Evolutionary conservation across 2,888 invertebrate species (phyloP).

Genomic region (Volucella inflata): DNA sequence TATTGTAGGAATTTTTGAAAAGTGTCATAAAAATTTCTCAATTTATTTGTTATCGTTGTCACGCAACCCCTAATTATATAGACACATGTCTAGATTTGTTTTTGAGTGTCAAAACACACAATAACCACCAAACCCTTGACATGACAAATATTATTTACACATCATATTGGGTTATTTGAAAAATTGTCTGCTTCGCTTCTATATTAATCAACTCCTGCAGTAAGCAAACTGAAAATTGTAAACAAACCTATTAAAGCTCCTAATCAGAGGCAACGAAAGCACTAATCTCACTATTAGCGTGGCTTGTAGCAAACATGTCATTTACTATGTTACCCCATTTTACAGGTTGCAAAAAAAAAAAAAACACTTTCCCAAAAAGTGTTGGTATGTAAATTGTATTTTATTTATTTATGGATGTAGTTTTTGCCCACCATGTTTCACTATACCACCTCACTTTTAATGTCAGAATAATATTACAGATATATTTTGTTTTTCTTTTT

Average conservation of each 20-base stretch:
- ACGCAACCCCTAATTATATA: constrained; percentile 37
- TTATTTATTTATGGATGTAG: no score
- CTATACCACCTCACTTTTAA: no score
- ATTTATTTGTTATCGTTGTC: constrained; percentile 39
- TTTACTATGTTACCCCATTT: constrained; percentile 26
- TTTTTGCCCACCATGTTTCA: no score
- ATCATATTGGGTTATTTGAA: constrained; percentile 47
- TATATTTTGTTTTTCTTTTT: no score
- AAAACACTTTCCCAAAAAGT: no score
- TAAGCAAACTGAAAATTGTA: constrained; percentile 48
- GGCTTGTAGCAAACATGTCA: neutral
- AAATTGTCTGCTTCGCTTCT: constrained; percentile 45
- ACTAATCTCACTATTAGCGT: constrained; percentile 11
- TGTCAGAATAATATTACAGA: no score
- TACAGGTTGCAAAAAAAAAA: constrained; percentile 20
- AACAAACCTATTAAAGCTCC: constrained; percentile 66
- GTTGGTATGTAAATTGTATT: no score
- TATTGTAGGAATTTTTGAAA: neutral
- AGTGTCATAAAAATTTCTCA: constrained; percentile 20
- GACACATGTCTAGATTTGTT: constrained; percentile 47
- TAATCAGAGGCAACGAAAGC: constrained; percentile 49
- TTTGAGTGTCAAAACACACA: constrained; percentile 32
- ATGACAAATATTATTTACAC: constrained; percentile 67
- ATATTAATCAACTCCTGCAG: constrained; percentile 42
- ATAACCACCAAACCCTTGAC: constrained; percentile 32